Evolutionary conservation across 2,797 vertebrate genomes (phyloP).

Genomic region (Phyllotis vaccarum): DNA sequence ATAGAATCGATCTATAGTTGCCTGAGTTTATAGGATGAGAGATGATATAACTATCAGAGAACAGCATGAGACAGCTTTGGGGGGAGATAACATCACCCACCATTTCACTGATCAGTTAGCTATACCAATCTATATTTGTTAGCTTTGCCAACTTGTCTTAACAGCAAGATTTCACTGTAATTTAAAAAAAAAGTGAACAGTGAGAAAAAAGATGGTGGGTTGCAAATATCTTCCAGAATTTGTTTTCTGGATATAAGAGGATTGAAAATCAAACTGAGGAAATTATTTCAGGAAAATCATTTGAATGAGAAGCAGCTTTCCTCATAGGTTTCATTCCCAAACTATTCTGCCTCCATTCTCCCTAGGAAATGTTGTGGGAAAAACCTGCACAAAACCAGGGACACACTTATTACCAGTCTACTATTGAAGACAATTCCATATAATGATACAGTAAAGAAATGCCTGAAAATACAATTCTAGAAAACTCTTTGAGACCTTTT

Average conservation of each 20-base stretch:
- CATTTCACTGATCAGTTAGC: not conserved
- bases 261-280: constrained; percentile 59
- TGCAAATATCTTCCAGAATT: not conserved
- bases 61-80: constrained; percentile 1
- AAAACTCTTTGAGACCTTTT: constrained; percentile 27
- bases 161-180: constrained; percentile 42
- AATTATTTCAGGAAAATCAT: constrained; percentile 54
- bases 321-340: constrained; percentile 58
- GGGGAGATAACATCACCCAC: constrained; percentile 5
- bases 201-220: constrained; percentile 26
- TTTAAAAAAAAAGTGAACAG: not conserved
- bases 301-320: constrained; percentile 46
- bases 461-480: constrained; percentile 26
- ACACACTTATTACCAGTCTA: constrained; percentile 42
- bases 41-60: not conserved
- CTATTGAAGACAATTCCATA: constrained; percentile 39
- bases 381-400: constrained; percentile 19
- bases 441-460: constrained; percentile 47
- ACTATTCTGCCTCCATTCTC: constrained; percentile 10
- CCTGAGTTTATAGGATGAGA: not conserved
- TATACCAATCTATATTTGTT: not conserved
- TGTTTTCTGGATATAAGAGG: constrained; percentile 40
- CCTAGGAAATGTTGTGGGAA: constrained; percentile 24
- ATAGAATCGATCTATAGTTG: not conserved
- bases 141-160: constrained; percentile 3